Evolutionary conservation across 2,888 invertebrate species (phyloP).

Genomic region (Troides helena): DNA sequence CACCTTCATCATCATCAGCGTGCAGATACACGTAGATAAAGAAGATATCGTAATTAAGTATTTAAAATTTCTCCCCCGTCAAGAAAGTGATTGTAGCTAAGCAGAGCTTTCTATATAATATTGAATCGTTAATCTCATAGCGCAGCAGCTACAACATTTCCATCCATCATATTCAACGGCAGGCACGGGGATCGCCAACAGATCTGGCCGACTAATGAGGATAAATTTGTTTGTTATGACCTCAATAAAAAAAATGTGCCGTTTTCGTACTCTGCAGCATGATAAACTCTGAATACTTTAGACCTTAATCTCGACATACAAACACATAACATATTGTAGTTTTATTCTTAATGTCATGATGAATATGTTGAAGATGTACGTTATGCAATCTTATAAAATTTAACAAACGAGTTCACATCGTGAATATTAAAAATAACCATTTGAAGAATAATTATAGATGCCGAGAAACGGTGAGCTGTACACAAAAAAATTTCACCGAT

Average conservation of each 20-base stretch:
- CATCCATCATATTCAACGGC: constrained; percentile 41
- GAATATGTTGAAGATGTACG: background rate
- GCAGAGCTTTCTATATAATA: constrained; percentile 36
- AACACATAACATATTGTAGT: background rate
- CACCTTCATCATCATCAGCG: too few relatives aligned
- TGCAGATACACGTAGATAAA: too few relatives aligned
- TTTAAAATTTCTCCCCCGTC: background rate
- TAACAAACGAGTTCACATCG: background rate
- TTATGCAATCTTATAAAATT: background rate
- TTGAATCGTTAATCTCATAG: constrained; percentile 37
- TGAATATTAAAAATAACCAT: background rate
- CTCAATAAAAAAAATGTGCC: constrained; percentile 34
- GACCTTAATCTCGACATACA: background rate
- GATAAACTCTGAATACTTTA: background rate
- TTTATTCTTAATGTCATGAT: background rate
- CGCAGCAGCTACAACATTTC: constrained; percentile 35
- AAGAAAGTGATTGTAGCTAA: constrained; percentile 33
- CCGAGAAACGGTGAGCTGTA: too few relatives aligned
- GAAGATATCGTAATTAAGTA: background rate
- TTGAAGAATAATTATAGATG: too few relatives aligned
- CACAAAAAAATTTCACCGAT: too few relatives aligned
- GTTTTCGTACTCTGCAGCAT: background rate
- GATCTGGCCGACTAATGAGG: constrained; percentile 41
- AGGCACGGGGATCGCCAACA: constrained; percentile 36
- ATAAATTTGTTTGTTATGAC: constrained; percentile 43